Base-by-base conservation (phyloP, 1,140 invertebrate species). In the Rhysida immarginata region DNA sequence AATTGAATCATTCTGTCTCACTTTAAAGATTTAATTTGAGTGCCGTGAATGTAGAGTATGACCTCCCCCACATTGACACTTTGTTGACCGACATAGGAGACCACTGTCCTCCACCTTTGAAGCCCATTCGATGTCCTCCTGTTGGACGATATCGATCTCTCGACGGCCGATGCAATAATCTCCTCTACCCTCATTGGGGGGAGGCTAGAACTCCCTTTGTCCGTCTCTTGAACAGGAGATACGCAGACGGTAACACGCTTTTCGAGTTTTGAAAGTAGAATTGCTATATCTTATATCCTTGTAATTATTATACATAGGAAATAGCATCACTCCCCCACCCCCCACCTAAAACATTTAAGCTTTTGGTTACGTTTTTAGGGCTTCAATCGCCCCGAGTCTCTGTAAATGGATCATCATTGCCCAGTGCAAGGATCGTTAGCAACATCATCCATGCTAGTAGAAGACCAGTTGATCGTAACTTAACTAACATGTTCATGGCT, bases 141-240 rank as follows among this genome's bases (percentile, higher is more conserved):
- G 18, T 23, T 46, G 44, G 44, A 11, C 44, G 44, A 18, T 94
- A 83, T 67, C 68, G 90, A 54, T 76, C 75, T 0, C 72, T 79
- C n/a, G 82, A 89, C 61, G 89, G 89, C 0, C 78, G 76, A 26
- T 93, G 90, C 66, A 93, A 93, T 67, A 90, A 87, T 68, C 65
- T 82, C 18, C 55, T 74, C 5, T 68, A 85, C 61, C 78, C 81
- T 2, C 70, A 70, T 1, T 85, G 77, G 72, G 91, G 88, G 0
- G 77, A 63, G 55, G 62, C 75, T 16, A 62, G 62, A 13, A 65
- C 61, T 25, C 65, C 71, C 43, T 68, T 73, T 53, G 75, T 75
- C 50, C 68, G 83, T 57, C 66, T 85, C 27, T 64, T 85, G 26
- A 74, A 76, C 53, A 75, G 82, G 1, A 74, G 71, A 61, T 85